Evolutionary conservation across 37 sponge, comb jelly and placozoan genomes (phyloP).

Genomic region (Ianthella basta): DNA sequence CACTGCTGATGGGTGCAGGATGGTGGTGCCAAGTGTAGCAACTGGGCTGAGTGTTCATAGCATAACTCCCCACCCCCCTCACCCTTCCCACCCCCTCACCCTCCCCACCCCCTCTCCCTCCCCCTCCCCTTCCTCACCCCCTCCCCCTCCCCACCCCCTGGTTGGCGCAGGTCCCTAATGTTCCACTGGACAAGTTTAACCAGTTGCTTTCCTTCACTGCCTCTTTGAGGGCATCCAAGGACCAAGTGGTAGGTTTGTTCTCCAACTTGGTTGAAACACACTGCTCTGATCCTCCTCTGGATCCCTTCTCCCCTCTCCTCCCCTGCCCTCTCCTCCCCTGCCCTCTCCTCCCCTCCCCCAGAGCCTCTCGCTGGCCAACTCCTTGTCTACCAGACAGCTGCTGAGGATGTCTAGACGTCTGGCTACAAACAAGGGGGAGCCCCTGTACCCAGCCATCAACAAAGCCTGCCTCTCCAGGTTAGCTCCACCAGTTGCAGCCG

Average conservation of each 20-base stretch:
- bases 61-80: no score
- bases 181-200: background rate
- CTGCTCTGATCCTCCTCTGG: background rate
- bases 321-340: no score
- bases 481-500: background rate
- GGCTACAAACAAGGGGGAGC: conserved; percentile 31
- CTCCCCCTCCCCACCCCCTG: no score
- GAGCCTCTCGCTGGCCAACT: conserved; percentile 65
- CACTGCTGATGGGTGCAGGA: no score
- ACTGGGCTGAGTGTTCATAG: no score
- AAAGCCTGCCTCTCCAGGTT: conserved; percentile 78
- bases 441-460: conserved; percentile 49
- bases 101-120: no score
- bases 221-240: conserved; percentile 10
- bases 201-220: background rate
- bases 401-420: conserved; percentile 63
- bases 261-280: background rate
- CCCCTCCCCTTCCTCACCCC: no score
- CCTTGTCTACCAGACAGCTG: conserved; percentile 83
- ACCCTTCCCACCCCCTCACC: no score
- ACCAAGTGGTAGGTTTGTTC: conserved; percentile 20
- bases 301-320: no score
- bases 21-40: no score
- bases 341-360: background rate
- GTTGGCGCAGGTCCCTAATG: conserved; percentile 7